Evolutionary conservation across 2,113 vertebrate genomes (phyloP), one percentile per base, ranked within the genome.

Genomic region (Campylomormyrus numenius): DNA sequence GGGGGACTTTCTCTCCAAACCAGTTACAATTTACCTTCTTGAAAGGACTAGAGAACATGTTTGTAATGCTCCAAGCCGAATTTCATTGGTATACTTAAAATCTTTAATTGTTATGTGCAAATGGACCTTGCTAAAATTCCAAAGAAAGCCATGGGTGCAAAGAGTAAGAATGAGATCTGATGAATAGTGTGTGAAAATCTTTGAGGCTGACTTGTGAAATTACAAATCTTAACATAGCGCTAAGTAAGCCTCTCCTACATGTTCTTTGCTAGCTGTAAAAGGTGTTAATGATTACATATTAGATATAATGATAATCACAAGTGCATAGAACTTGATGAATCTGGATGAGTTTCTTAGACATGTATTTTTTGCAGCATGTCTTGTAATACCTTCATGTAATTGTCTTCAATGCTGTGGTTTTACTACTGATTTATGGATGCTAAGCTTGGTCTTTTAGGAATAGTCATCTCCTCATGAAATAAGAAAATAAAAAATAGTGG

Each of bases 361-460:
- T 86, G 10, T 48, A 48, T 45, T n/a, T 52, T 31, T 35, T 87
- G 15, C 50, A 87, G 48, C 27, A 5, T 35, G 50, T 19, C 27
- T 53, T 87, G 13, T 52, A 19, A 31, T 48, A 1, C 19, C 50
- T 56, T 87, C 50, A 56, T 53, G 27, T 9, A 35, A 35, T 53
- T 87, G 27, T 87, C 85, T 87, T 56, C n/a, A 53, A 8, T 87
- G n/a, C 48, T 87, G 27, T 56, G 27, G n/a, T 53, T 49, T 52
- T 49, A 87, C 85, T 87, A 39, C 50, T 87, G 85, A 87, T 53
- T 35, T 52, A 17, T 52, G 50, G 85, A 87, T 87, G n/a, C 31
- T 87, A 52, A n/a, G 15, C 31, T 31, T 53, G 50, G 48, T 56
- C 48, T 87, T 50, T 87, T 35, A 53, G 27, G 85, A 87, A 48